Evolutionary conservation across 2,113 vertebrate species (phyloP), one percentile per base, ranked within the genome.

Genomic region (Salvelinus sp.): DNA sequence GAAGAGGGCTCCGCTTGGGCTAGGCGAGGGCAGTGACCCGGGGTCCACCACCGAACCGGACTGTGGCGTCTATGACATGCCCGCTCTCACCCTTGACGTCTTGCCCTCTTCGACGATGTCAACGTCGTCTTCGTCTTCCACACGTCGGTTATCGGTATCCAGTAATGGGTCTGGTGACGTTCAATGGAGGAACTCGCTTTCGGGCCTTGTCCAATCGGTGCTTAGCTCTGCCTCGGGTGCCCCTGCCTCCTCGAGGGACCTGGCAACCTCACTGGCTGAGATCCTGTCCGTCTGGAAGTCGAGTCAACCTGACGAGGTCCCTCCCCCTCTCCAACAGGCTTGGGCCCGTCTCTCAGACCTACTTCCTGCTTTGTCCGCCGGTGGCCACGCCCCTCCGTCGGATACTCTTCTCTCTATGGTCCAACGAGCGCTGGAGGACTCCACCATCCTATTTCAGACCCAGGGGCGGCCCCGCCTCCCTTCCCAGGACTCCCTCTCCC

Each of bases 41-140:
- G 76, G 82, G 63, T 76, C 90, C 68, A 72, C 83, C 1, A 84
- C 81, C 1, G 80, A 94, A 23, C 75, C 75, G 0, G 94, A 95
- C 0, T 92, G 95, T 22, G 94, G 93, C 79, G 93, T 96, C 83
- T 96, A 96, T 0, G 95, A 96, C n/a, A 94, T 96, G 88, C 95
- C 95, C 0, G 90, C 95, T 22, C 87, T 95, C 72, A 88, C 83
- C 6, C 18, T 86, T 0, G 91, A 95, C 72, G 47, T 84, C 48
- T 90, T 91, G 65, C 79, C 89, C 6, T 89, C 89, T 79, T 90
- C 89, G 0, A 75, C 79, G 5, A 91, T 90, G 0, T 88, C 89
- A 0, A 78, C 80, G 5, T 91, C 91, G 0, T 88, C 91, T 0
- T 77, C 86, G 74, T 88, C 83, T 80, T 87, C 86, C 25, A 87